Conservation (phyloP, 2,888 invertebrate species). For the Linnaemya tessellans region DNA sequence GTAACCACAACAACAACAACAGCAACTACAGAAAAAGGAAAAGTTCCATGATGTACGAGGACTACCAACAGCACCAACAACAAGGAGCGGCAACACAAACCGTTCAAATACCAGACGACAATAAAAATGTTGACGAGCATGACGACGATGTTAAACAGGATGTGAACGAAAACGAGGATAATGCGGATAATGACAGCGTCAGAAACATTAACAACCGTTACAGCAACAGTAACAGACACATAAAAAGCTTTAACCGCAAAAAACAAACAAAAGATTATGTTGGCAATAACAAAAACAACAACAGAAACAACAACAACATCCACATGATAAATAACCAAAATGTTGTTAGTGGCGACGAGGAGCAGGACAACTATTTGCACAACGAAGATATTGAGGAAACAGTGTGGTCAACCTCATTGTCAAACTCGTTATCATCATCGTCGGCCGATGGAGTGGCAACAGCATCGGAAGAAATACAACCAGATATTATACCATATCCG, state of each 20-base stretch:
- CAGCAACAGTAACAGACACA: constrained; percentile 15
- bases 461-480: constrained; percentile 77
- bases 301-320: not conserved
- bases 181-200: constrained; percentile 52
- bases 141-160: constrained; percentile 13
- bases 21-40: constrained; percentile 63
- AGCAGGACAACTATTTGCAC: not conserved
- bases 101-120: constrained; percentile 56
- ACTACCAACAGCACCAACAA: constrained; percentile 50
- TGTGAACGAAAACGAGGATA: constrained; percentile 24
- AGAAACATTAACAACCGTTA: constrained; percentile 48
- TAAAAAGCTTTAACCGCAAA: constrained; percentile 32
- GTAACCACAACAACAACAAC: constrained; percentile 24
- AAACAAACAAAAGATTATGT: constrained; percentile 49
- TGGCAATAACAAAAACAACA: constrained; percentile 26
- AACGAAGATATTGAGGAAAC: constrained; percentile 21
- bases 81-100: constrained; percentile 26
- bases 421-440: constrained; percentile 9
- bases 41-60: constrained; percentile 51
- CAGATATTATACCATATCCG: constrained; percentile 81
- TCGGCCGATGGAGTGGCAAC: constrained; percentile 28
- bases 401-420: constrained; percentile 43
- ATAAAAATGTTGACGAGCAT: constrained; percentile 36
- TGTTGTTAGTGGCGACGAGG: constrained; percentile 9
- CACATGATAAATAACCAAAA: constrained; percentile 4